A percentile compares a stretch with the other conserved stretches of the same genome.
Evolutionary conservation across 1,140 invertebrate genomes (phyloP).

Genomic region (Magallana gigas): DNA sequence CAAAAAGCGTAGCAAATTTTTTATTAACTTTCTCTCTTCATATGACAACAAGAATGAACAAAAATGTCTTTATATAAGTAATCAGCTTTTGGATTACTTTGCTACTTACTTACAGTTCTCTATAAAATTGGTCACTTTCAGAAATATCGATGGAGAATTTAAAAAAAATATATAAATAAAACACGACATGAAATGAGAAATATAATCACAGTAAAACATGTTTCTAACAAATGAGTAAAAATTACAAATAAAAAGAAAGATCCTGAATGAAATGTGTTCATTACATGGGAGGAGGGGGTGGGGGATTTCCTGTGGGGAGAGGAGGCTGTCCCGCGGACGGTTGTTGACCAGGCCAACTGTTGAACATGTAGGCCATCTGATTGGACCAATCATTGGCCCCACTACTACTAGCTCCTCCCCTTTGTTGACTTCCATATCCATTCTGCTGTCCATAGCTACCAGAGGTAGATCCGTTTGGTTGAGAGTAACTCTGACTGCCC

Average conservation of each 20-base stretch:
- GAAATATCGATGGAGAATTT: not conserved
- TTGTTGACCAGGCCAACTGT: conserved; percentile 38
- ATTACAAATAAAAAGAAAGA: not conserved
- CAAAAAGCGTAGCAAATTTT: not conserved
- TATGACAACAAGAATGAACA: conserved; percentile 19
- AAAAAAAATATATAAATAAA: conserved; percentile 2
- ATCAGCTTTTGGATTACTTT: not conserved
- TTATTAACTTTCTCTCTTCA: not conserved
- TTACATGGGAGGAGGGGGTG: conserved; percentile 50
- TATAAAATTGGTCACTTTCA: conserved; percentile 18
- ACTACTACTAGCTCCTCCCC: not conserved
- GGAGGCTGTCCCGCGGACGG: conserved; percentile 44
- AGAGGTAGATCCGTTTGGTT: not conserved
- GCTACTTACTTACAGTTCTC: not conserved
- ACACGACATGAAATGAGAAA: conserved; percentile 8
- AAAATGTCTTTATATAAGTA: not conserved
- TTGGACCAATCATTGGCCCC: conserved; percentile 20
- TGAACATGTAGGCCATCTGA: conserved; percentile 36
- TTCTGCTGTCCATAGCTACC: conserved; percentile 47
- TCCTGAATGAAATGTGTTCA: not conserved
- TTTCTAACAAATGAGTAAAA: not conserved
- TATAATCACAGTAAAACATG: conserved; percentile 21
- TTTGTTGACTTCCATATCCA: conserved; percentile 42
- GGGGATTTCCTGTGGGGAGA: conserved; percentile 51
- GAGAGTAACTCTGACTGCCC: conserved; percentile 36